Conservation (phyloP, 1,140 invertebrate genomes). For the Nephila pilipes region DNA sequence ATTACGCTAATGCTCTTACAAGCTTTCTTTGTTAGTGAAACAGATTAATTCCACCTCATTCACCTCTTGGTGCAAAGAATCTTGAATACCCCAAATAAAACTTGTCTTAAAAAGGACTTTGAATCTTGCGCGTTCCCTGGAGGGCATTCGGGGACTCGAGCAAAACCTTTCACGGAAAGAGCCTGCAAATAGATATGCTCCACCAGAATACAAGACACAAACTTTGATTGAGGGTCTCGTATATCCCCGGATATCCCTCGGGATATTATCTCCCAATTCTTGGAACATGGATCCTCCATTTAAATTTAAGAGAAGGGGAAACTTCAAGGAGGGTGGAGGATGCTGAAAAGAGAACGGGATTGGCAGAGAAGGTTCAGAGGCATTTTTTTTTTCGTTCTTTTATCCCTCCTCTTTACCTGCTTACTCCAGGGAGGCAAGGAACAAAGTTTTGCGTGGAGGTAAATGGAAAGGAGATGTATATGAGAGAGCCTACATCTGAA, state of each 20-base stretch:
- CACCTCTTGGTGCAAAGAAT: not conserved
- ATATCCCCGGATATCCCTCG: not conserved
- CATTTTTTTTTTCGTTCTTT: not conserved
- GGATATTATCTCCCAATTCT: constrained; percentile 25
- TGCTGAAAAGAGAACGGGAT: too few relatives aligned
- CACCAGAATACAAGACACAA: constrained; percentile 8
- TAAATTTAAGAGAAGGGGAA: constrained; percentile 60
- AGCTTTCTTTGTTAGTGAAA: not conserved
- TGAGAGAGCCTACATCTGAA: constrained; percentile 6
- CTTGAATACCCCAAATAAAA: not conserved
- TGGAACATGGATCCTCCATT: constrained; percentile 64
- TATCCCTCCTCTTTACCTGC: not conserved
- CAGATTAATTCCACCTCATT: not conserved
- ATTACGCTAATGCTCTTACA: not conserved
- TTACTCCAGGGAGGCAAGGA: not conserved
- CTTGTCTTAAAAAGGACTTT: not conserved
- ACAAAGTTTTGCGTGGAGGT: not conserved
- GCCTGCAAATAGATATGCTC: constrained; percentile 2
- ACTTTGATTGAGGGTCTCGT: constrained; percentile 49
- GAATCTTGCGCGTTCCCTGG: not conserved
- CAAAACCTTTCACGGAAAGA: not conserved
- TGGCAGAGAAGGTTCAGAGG: not conserved
- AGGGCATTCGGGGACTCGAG: not conserved
- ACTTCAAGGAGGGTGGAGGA: too few relatives aligned
- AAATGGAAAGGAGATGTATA: constrained; percentile 12